Evolutionary conservation across 2,888 invertebrate genomes (phyloP).

Genomic region (Subacronicta megacephala): DNA sequence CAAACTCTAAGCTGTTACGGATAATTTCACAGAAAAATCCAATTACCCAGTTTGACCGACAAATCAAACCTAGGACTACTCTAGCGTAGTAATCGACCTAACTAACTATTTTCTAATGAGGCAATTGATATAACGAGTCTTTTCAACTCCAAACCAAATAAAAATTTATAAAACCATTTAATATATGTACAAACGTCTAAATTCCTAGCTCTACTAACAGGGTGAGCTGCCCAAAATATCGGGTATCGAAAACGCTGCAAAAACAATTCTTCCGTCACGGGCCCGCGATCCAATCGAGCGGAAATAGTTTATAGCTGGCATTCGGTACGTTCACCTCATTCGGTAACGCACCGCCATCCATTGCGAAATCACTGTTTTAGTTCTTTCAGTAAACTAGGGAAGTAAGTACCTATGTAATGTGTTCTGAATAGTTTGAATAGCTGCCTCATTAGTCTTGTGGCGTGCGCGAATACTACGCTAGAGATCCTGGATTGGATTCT

Average conservation of each 20-base stretch:
- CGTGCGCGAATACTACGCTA: too few relatives aligned
- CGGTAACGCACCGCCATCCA: constrained; percentile 34
- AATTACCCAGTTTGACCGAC: too few relatives aligned
- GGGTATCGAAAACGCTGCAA: constrained; percentile 42
- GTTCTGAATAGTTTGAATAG: constrained; percentile 3
- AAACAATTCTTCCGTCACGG: constrained; percentile 48
- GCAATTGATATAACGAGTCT: too few relatives aligned
- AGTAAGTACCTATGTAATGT: constrained; percentile 18
- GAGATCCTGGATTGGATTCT: too few relatives aligned
- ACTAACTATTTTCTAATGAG: too few relatives aligned
- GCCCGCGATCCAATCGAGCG: constrained; percentile 61
- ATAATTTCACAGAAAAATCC: too few relatives aligned
- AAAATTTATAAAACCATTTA: constrained; percentile 21
- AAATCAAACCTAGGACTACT: too few relatives aligned
- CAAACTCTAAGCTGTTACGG: too few relatives aligned
- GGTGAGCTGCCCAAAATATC: constrained; percentile 38
- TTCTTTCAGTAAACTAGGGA: constrained; percentile 42
- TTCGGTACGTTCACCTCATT: constrained; percentile 70
- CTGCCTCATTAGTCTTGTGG: too few relatives aligned
- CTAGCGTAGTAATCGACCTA: too few relatives aligned
- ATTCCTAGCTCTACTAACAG: constrained; percentile 37
- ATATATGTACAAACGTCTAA: constrained; percentile 8
- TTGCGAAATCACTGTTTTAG: constrained; percentile 41
- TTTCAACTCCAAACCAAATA: too few relatives aligned
- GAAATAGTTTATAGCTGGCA: constrained; percentile 72